phyloP scores from a whole-genome alignment of 2,888 invertebrate species.

The Lithophane ornitopus region DNA sequence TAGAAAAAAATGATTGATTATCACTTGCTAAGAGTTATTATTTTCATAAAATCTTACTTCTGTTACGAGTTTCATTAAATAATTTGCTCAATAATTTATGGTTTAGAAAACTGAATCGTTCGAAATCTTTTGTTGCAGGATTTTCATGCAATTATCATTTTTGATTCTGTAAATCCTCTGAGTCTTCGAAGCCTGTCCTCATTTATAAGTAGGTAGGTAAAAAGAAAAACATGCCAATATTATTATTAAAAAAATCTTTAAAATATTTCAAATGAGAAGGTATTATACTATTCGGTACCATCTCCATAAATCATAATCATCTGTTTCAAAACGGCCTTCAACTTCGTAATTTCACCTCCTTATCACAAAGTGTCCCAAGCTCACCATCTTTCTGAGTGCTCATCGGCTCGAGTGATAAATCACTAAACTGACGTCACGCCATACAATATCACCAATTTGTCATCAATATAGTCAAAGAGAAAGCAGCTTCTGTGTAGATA shows the following conservation, averaged over 20 bases:
- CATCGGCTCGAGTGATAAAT: slow-evolving; percentile 46
- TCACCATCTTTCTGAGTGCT: slow-evolving; percentile 49
- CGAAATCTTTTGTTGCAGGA: neutral
- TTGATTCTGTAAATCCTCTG: no score
- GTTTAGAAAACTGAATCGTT: no score
- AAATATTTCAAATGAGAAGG: neutral
- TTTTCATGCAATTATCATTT: neutral
- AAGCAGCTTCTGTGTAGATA: slow-evolving; percentile 83
- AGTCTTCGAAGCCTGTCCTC: no score
- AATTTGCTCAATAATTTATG: no score
- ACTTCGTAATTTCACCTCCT: slow-evolving; percentile 18
- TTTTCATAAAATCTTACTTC: neutral
- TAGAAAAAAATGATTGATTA: no score
- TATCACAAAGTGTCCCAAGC: slow-evolving; percentile 45
- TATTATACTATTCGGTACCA: neutral
- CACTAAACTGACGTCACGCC: slow-evolving; percentile 55
- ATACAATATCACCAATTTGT: slow-evolving; percentile 63
- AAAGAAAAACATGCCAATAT: neutral
- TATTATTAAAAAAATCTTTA: no score
- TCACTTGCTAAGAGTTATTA: no score
- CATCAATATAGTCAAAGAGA: slow-evolving; percentile 62
- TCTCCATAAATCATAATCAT: neutral
- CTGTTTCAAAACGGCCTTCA: slow-evolving; percentile 18
- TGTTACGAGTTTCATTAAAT: neutral
- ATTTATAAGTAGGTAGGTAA: neutral